Evolutionary conservation across 2,113 vertebrate species (phyloP).

Genomic region (Rhodinocichla rosea): DNA sequence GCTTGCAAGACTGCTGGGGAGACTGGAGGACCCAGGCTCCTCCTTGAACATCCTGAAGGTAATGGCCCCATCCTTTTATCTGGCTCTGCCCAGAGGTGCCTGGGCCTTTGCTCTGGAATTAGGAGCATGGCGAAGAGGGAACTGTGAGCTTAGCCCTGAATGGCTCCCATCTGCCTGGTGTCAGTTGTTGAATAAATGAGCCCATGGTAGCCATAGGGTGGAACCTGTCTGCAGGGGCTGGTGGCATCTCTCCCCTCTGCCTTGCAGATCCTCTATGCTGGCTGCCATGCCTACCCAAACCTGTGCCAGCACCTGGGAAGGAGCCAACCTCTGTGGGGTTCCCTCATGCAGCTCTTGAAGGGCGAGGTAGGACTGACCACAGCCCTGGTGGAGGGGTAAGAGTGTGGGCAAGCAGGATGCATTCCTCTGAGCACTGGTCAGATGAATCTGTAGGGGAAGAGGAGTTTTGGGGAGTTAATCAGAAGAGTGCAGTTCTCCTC

Average conservation of each 20-base stretch:
- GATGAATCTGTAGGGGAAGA: neutral
- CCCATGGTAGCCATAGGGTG: neutral
- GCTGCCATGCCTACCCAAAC: constrained; percentile 57
- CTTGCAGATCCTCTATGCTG: constrained; percentile 71
- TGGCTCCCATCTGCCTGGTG: neutral
- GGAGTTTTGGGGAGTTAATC: neutral
- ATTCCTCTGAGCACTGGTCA: neutral
- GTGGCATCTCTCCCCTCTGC: neutral
- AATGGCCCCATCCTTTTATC: neutral
- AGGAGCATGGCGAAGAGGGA: neutral
- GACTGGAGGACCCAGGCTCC: constrained; percentile 44
- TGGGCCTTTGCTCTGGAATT: neutral
- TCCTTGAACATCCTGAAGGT: constrained; percentile 74
- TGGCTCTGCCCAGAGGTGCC: neutral
- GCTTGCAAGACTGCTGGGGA: constrained; percentile 51
- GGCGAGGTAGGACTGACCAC: constrained; percentile 63
- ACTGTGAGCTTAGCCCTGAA: neutral
- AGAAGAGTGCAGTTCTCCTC: neutral
- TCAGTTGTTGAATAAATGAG: neutral
- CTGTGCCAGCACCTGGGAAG: constrained; percentile 63
- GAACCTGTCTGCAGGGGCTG: neutral
- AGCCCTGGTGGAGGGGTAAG: neutral
- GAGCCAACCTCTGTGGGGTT: constrained; percentile 30
- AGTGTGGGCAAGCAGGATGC: neutral
- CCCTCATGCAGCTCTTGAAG: constrained; percentile 43